Evolutionary conservation across 2,113 vertebrate genomes (phyloP).

Genomic region (Onychostoma macrolepis): DNA sequence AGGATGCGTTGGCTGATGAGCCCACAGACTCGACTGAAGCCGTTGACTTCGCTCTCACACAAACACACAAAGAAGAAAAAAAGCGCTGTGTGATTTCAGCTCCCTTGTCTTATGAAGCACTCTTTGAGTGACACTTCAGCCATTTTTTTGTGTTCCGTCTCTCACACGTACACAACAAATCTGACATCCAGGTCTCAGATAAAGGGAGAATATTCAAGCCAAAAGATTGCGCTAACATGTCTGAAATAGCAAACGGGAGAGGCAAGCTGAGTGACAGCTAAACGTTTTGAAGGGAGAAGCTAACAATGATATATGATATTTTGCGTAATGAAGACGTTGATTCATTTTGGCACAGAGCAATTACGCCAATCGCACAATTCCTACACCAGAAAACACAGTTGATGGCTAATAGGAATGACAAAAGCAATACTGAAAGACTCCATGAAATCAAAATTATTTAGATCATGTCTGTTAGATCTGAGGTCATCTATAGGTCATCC

Average conservation of each 20-base stretch:
- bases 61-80: slow-evolving; percentile 39
- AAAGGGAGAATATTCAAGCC: slow-evolving; percentile 45
- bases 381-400: neutral
- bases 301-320: slow-evolving; percentile 20
- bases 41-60: slow-evolving; percentile 34
- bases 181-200: slow-evolving; percentile 49
- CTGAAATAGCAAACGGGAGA: slow-evolving; percentile 62
- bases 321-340: slow-evolving; percentile 35
- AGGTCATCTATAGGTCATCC: neutral
- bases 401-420: slow-evolving; percentile 11
- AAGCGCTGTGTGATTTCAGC: slow-evolving; percentile 18
- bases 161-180: slow-evolving; percentile 40
- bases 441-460: neutral
- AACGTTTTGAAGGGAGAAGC: slow-evolving; percentile 45
- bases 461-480: neutral
- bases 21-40: slow-evolving; percentile 51
- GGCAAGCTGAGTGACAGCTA: slow-evolving; percentile 63
- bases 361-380: slow-evolving; percentile 34
- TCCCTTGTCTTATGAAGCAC: slow-evolving; percentile 33
- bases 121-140: slow-evolving; percentile 51
- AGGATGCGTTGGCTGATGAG: slow-evolving; percentile 52
- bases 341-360: slow-evolving; percentile 43
- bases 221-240: slow-evolving; percentile 58
- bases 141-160: slow-evolving; percentile 26
- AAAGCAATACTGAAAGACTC: neutral